Percentiles rank a stretch among this genome's conserved stretches.
phyloP scores from a whole-genome alignment of 2,113 vertebrate genomes.

The Psilopogon haemacephalus region DNA sequence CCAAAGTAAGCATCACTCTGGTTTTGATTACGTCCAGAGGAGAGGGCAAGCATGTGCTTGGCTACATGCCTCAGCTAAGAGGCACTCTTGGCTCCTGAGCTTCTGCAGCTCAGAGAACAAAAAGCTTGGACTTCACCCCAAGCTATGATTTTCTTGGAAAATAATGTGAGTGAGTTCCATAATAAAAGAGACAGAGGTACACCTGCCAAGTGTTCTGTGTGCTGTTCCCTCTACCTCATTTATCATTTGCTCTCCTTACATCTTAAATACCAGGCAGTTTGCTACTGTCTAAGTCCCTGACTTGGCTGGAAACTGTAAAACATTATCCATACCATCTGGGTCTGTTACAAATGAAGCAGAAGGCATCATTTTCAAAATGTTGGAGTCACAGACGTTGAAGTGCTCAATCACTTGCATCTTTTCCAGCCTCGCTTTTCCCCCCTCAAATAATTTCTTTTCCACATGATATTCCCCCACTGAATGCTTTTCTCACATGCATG shows the following conservation, averaged over 20 bases:
- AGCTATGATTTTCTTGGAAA: not conserved
- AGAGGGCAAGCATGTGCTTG: not conserved
- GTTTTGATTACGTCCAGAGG: not conserved
- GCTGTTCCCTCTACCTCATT: not conserved
- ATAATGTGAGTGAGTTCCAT: not conserved
- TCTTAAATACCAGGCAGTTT: not conserved
- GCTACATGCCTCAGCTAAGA: not conserved
- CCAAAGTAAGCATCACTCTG: not conserved
- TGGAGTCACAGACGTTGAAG: not conserved
- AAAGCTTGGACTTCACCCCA: not conserved
- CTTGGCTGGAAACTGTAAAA: conserved; percentile 19
- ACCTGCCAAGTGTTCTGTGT: not conserved
- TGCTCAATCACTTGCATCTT: not conserved
- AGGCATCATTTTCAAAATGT: conserved; percentile 6
- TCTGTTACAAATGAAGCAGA: not conserved
- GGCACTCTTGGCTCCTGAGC: not conserved
- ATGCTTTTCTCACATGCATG: not conserved
- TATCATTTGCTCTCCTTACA: not conserved
- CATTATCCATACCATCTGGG: not conserved
- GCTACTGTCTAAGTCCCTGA: not conserved
- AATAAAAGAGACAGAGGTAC: not conserved
- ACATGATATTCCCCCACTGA: not conserved
- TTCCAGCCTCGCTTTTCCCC: not conserved
- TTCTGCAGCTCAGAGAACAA: not conserved
- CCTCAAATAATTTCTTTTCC: not conserved